Conservation (phyloP, 1,140 invertebrate species). For the Pectinophora gossypiella region DNA sequence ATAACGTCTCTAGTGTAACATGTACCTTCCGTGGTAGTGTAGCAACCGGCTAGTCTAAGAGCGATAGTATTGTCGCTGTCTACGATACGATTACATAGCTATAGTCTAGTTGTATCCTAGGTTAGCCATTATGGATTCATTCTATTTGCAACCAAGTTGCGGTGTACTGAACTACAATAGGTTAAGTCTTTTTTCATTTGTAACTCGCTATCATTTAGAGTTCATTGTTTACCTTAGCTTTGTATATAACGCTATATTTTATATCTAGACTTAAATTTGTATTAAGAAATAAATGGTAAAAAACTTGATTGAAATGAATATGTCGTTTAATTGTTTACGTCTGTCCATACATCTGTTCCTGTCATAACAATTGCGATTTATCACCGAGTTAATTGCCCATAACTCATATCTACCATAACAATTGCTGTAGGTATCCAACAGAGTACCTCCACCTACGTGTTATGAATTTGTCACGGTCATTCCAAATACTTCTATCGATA, state of each 20-base stretch:
- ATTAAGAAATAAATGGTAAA: conserved; percentile 18
- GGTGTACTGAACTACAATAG: conserved; percentile 14
- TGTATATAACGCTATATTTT: not conserved
- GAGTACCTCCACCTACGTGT: too few species aligned
- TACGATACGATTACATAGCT: not conserved
- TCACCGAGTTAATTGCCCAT: not conserved
- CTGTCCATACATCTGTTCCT: too few species aligned
- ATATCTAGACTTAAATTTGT: not conserved
- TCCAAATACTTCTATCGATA: not conserved
- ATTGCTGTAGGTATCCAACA: too few species aligned
- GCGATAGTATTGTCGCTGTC: conserved; percentile 36
- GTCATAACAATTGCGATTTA: not conserved
- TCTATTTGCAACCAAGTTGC: conserved; percentile 56
- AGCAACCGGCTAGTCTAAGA: conserved; percentile 56
- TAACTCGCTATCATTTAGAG: conserved; percentile 30
- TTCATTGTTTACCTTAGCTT: conserved; percentile 17
- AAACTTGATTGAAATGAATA: conserved; percentile 7
- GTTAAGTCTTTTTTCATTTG: conserved; percentile 26
- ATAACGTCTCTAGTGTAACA: conserved; percentile 36
- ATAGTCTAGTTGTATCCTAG: not conserved
- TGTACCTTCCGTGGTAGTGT: conserved; percentile 55
- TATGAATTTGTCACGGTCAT: not conserved
- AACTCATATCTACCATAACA: too few species aligned
- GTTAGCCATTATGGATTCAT: not conserved
- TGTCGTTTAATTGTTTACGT: conserved; percentile 9